phyloP scores from a whole-genome alignment of 1,140 invertebrate genomes.

The Laodelphax striatellus region DNA sequence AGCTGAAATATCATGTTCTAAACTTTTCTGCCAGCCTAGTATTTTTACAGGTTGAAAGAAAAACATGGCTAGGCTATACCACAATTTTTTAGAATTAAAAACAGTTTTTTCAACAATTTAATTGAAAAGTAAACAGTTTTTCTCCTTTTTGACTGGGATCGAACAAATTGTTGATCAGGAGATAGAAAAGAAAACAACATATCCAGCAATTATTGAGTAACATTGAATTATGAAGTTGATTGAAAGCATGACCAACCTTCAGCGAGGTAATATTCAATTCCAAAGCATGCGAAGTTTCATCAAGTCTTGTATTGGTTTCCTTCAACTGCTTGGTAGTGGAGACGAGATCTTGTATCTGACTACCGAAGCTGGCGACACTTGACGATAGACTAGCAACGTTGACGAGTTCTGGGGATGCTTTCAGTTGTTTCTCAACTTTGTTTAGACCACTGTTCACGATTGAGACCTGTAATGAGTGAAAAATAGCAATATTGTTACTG shows the following conservation, averaged over 20 bases:
- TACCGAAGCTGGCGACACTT: constrained; percentile 45
- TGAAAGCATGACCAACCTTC: neutral
- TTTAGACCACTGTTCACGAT: constrained; percentile 37
- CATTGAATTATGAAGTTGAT: too few species aligned
- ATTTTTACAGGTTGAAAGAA: too few species aligned
- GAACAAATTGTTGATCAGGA: too few species aligned
- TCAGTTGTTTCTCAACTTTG: constrained; percentile 41
- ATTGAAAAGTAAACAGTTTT: too few species aligned
- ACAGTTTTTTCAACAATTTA: too few species aligned
- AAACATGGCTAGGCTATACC: too few species aligned
- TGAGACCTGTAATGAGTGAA: constrained; percentile 29
- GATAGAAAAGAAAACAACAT: too few species aligned
- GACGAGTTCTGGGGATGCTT: constrained; percentile 41
- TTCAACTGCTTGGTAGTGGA: constrained; percentile 19
- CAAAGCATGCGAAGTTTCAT: constrained; percentile 2
- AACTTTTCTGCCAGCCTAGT: too few species aligned
- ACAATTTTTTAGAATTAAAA: too few species aligned
- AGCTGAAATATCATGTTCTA: too few species aligned
- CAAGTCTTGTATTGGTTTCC: constrained; percentile 10
- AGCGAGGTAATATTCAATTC: constrained; percentile 10
- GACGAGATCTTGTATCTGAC: constrained; percentile 37
- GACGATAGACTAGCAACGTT: constrained; percentile 41
- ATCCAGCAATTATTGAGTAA: too few species aligned
- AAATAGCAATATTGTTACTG: neutral
- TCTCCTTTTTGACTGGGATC: too few species aligned